Evolutionary conservation across 1,140 invertebrate genomes (phyloP), one percentile per base, ranked within the genome.

Genomic region (Chionoecetes opilio): DNA sequence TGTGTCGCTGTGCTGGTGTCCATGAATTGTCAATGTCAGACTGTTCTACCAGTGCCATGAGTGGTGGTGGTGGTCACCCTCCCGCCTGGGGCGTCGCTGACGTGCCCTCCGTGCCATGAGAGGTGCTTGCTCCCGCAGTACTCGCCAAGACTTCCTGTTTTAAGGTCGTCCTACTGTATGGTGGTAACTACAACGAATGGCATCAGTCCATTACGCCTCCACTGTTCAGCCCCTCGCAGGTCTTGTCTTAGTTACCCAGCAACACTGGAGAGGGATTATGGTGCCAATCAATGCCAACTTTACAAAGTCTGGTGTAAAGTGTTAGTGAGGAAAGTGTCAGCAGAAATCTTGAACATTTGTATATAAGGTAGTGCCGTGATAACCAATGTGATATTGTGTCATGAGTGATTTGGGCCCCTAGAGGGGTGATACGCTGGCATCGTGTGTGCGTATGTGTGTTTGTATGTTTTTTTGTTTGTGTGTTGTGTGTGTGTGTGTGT

Each of bases 311-410:
- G 93, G 93, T 90, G 87, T 88, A 63, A n/a, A 93, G 75, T 75
- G 86, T 94, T 88, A 90, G 87, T 94, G 93, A 90, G 82, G 8
- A n/a, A 93, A 89, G 75, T 90, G 53, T 38, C 93, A 89, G 88
- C 63, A 82, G 91, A 82, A 93, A 53, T 75, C 93, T 89, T 90
- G 87, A 90, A 53, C 31, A 75, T 94, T 89, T 94, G 93, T 94
- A 94, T 94, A 94, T 94, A 94, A 63, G 53, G 93, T 94, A 94
- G 93, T 94, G 86, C 86, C 93, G 93, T 94, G 93, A 94, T 94
- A 94, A 94, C 87, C 93, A 32, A 94, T 94, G 93, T 94, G 93
- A 94, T 94, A 94, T 89, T 94, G 93, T 94, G 93, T 94, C 75
- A n/a, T 94, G 88, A 31, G 38, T 34, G 26, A 90, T 29, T 75